These are phyloP conservation scores for Sitobion miscanthi DNA, from an alignment of 1,140 invertebrate genomes.

Conservation along the genomic window DNA sequence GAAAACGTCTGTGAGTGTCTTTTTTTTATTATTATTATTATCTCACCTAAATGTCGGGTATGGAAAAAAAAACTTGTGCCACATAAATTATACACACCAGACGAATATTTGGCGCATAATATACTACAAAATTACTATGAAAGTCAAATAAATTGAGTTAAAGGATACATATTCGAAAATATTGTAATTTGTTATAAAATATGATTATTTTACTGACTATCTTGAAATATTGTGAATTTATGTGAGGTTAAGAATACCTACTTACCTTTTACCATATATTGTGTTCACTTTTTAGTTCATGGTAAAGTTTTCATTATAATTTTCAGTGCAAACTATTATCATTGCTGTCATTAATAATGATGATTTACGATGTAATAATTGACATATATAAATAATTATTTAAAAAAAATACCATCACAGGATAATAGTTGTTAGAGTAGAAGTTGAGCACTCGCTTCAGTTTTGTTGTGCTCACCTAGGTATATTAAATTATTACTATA, in stretches of 20 bases:
- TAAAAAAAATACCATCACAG: not conserved
- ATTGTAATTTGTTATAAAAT: constrained; percentile 5
- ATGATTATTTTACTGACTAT: not conserved
- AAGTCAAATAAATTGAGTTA: constrained; percentile 21
- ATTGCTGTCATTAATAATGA: not conserved
- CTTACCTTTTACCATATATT: not conserved
- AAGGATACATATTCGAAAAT: not conserved
- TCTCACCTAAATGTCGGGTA: constrained; percentile 39
- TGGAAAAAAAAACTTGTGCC: constrained; percentile 9
- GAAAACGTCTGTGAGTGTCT: constrained; percentile 44
- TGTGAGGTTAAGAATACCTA: not conserved
- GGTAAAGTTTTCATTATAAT: constrained; percentile 2
- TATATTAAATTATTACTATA: not conserved
- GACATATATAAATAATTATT: not conserved
- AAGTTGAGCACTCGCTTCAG: not conserved
- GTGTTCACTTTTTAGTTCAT: not conserved
- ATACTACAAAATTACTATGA: not conserved
- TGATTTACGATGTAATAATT: not conserved
- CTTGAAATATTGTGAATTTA: not conserved
- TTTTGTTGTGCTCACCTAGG: not conserved
- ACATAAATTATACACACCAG: constrained; percentile 22
- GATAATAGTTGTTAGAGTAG: not conserved
- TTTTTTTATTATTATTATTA: constrained; percentile 31
- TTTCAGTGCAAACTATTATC: not conserved
- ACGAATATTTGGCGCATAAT: not conserved